A percentile compares a stretch with the other conserved stretches of the same genome.
Conservation (phyloP, 2,797 vertebrate genomes). For the Microcaecilia unicolor region DNA sequence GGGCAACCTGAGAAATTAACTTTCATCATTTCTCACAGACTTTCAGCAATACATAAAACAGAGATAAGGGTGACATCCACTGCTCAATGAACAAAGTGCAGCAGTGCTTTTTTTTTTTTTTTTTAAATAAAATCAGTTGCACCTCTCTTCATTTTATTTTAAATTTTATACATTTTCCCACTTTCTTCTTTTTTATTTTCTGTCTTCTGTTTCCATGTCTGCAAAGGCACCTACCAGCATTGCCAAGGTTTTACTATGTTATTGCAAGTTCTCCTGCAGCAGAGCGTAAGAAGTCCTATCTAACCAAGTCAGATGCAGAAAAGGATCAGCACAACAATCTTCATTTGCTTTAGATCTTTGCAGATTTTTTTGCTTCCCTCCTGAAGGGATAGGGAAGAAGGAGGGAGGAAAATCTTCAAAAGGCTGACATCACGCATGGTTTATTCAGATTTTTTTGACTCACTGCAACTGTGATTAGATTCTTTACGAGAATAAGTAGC, state of each 20-base stretch:
- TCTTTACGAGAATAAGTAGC: too few relatives aligned
- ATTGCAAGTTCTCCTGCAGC: not conserved
- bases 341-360: conserved; percentile 34
- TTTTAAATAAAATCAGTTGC: not conserved
- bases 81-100: conserved; percentile 36
- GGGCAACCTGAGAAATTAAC: too few relatives aligned
- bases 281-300: not conserved
- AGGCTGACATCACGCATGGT: conserved; percentile 27
- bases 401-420: too few relatives aligned
- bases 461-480: not conserved
- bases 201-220: not conserved
- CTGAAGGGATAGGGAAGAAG: conserved; percentile 23
- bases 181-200: not conserved
- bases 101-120: too few relatives aligned
- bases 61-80: conserved; percentile 46
- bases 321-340: conserved; percentile 35
- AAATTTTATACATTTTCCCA: not conserved
- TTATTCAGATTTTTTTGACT: conserved; percentile 10
- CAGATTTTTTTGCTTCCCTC: conserved; percentile 29
- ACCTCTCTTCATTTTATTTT: not conserved
- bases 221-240: not conserved
- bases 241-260: not conserved
- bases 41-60: conserved; percentile 14
- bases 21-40: not conserved
- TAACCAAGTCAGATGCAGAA: conserved; percentile 9